phyloP scores from a whole-genome alignment of 1,140 invertebrate genomes.

The Prorops nasuta region DNA sequence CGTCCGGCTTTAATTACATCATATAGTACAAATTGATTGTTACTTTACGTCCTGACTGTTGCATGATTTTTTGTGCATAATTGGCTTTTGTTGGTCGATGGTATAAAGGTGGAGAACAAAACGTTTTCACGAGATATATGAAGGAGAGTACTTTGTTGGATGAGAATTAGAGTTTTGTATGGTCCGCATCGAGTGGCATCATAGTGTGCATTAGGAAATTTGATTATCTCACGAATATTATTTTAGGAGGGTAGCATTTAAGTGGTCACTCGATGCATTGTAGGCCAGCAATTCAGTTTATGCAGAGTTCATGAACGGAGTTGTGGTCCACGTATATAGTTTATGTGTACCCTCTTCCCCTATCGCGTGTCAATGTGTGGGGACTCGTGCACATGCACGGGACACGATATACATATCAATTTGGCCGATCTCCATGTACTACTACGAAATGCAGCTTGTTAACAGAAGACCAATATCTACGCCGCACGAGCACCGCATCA shows the following conservation, averaged over 20 bases:
- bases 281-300: slow-evolving; percentile 25
- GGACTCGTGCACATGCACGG: not conserved
- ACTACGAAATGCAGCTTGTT: not conserved
- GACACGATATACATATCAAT: not conserved
- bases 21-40: no score
- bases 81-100: no score
- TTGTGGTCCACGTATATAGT: slow-evolving; percentile 7
- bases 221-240: not conserved
- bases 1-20: no score
- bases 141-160: no score
- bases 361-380: not conserved
- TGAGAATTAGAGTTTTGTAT: no score
- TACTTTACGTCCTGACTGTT: no score
- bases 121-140: no score
- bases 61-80: no score
- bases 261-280: slow-evolving; percentile 14
- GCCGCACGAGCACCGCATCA: slow-evolving; percentile 13
- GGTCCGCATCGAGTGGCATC: not conserved
- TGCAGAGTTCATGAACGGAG: slow-evolving; percentile 18
- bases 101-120: no score
- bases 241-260: slow-evolving; percentile 6
- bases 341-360: slow-evolving; percentile 3
- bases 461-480: not conserved
- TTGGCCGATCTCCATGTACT: not conserved
- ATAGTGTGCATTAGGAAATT: not conserved